phyloP scores from a whole-genome alignment of 2,113 vertebrate genomes.

The Sprattus sprattus region DNA sequence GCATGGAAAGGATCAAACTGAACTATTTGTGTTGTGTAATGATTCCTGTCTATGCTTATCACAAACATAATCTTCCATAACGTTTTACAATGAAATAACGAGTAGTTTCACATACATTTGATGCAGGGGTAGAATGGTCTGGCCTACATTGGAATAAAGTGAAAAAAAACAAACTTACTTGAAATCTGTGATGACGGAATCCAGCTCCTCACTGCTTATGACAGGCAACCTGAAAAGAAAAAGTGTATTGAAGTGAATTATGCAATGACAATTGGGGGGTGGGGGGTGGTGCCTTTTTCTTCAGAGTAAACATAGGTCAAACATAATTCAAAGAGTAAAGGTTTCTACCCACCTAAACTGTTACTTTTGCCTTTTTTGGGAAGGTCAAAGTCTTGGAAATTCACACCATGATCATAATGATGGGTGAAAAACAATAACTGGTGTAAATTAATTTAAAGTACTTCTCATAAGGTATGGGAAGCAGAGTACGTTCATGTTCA shows the following conservation, averaged over 20 bases:
- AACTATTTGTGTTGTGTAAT: background rate
- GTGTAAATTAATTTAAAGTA: background rate
- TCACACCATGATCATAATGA: background rate
- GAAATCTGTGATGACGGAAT: conserved; percentile 65
- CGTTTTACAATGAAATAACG: too few relatives aligned
- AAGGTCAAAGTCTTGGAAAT: background rate
- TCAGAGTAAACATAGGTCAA: background rate
- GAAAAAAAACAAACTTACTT: conserved; percentile 49
- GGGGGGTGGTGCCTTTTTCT: too few relatives aligned
- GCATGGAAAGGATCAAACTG: background rate
- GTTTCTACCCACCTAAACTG: background rate
- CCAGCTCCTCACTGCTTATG: conserved; percentile 62
- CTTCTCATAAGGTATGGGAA: background rate
- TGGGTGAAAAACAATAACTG: background rate
- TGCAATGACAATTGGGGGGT: background rate
- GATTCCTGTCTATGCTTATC: background rate
- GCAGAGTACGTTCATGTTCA: background rate
- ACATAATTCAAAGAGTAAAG: background rate
- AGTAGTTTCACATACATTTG: background rate
- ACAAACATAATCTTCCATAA: background rate
- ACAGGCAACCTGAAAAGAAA: conserved; percentile 58
- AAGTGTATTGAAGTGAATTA: background rate
- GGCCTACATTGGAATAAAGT: background rate
- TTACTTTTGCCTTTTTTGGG: background rate
- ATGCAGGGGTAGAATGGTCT: background rate